A percentile compares a stretch with the other conserved stretches of the same genome.
phyloP scores from a whole-genome alignment of 2,888 invertebrate species.

The Rhimphoctona megacephalus region DNA sequence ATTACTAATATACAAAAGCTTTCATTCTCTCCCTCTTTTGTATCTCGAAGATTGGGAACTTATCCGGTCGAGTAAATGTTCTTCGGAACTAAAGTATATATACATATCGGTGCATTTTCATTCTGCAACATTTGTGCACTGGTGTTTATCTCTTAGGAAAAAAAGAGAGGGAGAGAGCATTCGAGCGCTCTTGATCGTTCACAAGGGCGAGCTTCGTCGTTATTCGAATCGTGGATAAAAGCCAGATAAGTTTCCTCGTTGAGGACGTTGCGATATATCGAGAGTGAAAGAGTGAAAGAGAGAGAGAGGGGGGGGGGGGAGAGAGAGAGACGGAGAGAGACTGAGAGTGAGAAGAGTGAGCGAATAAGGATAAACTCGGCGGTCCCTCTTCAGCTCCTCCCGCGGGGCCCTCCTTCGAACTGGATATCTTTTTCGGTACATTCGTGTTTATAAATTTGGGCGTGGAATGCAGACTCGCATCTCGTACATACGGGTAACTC shows the following conservation, averaged over 20 bases:
- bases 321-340: slow-evolving; percentile 28
- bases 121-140: slow-evolving; percentile 39
- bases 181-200: slow-evolving; percentile 64
- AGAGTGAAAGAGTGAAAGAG: neutral
- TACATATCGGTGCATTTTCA: slow-evolving; percentile 1
- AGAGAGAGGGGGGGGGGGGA: too few species aligned
- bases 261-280: slow-evolving; percentile 48
- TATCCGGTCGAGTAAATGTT: slow-evolving; percentile 16
- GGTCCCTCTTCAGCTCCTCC: slow-evolving; percentile 7
- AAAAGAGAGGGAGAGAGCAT: slow-evolving; percentile 26
- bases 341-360: neutral
- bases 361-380: neutral
- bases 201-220: slow-evolving; percentile 66
- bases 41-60: neutral
- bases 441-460: slow-evolving; percentile 70
- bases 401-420: slow-evolving; percentile 52
- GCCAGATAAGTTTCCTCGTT: slow-evolving; percentile 65
- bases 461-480: slow-evolving; percentile 69
- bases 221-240: slow-evolving; percentile 65
- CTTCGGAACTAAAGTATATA: neutral
- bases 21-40: slow-evolving; percentile 15
- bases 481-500: slow-evolving; percentile 44
- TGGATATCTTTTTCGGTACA: slow-evolving; percentile 70
- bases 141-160: slow-evolving; percentile 35
- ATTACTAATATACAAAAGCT: neutral